phyloP scores from a whole-genome alignment of 1,140 invertebrate species.

The Charaxes varanes region DNA sequence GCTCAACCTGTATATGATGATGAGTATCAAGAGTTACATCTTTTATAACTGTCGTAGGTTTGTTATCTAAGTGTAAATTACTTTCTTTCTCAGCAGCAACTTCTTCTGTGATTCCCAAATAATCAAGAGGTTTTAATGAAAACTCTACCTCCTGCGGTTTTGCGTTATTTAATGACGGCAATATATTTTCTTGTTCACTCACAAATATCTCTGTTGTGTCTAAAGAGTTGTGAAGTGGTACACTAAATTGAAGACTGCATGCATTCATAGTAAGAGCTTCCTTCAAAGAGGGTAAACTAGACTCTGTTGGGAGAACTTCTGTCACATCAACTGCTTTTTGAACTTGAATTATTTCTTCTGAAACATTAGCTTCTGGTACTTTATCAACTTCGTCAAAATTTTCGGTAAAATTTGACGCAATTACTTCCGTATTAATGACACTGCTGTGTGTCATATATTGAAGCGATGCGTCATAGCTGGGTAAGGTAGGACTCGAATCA shows the following conservation, averaged over 20 bases:
- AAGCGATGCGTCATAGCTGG: constrained; percentile 29
- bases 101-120: constrained; percentile 34
- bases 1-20: constrained; percentile 40
- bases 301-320: constrained; percentile 39
- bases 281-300: constrained; percentile 26
- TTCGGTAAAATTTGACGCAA: constrained; percentile 25
- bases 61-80: constrained; percentile 17
- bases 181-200: constrained; percentile 36
- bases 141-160: constrained; percentile 27
- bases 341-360: constrained; percentile 26
- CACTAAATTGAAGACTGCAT: constrained; percentile 26
- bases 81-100: constrained; percentile 40
- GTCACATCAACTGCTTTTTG: constrained; percentile 41
- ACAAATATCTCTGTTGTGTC: constrained; percentile 32
- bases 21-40: constrained; percentile 27
- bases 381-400: constrained; percentile 18
- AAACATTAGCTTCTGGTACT: constrained; percentile 9
- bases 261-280: constrained; percentile 14
- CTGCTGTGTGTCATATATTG: constrained; percentile 33
- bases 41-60: constrained; percentile 20
- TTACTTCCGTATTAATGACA: constrained; percentile 45
- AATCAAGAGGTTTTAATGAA: constrained; percentile 24
- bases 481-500: constrained; percentile 11
- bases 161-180: constrained; percentile 14
- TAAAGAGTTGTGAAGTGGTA: constrained; percentile 26